phyloP scores from a whole-genome alignment of 2,797 vertebrate genomes.

The Oryzias dopingdopingensis region DNA sequence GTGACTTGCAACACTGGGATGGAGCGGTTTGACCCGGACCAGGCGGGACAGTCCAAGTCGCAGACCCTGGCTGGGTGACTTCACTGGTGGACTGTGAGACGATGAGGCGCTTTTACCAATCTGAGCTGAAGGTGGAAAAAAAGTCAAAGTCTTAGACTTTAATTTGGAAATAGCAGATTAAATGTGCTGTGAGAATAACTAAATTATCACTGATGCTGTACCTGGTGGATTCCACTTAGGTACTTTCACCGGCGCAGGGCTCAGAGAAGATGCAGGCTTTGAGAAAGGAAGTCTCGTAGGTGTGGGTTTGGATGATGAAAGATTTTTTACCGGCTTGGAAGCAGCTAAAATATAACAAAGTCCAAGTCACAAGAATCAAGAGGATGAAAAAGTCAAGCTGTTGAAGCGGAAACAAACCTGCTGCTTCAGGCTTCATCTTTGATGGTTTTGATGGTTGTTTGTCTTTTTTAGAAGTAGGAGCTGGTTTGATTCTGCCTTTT shows the following conservation, averaged over 20 bases:
- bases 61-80: conserved; percentile 85
- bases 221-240: conserved; percentile 92
- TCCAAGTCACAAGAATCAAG: neutral
- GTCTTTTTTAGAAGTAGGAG: conserved; percentile 57
- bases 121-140: conserved; percentile 61
- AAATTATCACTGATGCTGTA: conserved; percentile 30
- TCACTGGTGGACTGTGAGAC: conserved; percentile 49
- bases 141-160: neutral
- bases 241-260: conserved; percentile 73
- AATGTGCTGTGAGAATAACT: neutral
- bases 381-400: neutral
- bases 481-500: conserved; percentile 56
- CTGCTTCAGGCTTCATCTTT: conserved; percentile 56
- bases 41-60: conserved; percentile 89
- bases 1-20: conserved; percentile 78
- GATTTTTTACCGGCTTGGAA: conserved; percentile 44
- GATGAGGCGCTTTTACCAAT: conserved; percentile 72
- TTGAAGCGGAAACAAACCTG: conserved; percentile 58
- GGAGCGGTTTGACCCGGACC: conserved; percentile 89
- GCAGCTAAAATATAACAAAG: conserved; percentile 25
- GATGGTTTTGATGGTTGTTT: conserved; percentile 54
- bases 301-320: conserved; percentile 40
- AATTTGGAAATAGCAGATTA: neutral
- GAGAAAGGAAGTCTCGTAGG: conserved; percentile 36
- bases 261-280: conserved; percentile 59